Base-by-base conservation (phyloP, 2,797 vertebrate genomes). In the Molossus molossus region DNA sequence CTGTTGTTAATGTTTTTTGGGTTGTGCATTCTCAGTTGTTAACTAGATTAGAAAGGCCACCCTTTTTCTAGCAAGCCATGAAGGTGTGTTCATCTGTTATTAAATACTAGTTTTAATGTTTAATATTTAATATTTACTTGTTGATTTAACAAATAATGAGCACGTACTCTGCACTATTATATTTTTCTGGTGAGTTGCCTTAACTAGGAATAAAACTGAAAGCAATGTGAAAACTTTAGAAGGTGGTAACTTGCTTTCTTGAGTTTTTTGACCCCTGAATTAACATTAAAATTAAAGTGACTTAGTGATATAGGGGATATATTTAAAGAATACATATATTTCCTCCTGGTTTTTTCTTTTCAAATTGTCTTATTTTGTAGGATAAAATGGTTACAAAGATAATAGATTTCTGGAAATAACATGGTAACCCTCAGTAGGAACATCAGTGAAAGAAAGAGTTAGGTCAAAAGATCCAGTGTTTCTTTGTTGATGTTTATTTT, bases 241-340 rank as follows among this genome's bases (percentile, higher is more conserved):
- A 55, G n/a, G 27, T 77, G 27, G 20, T 33, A 53, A 85, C 12
- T 85, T 72, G 33, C 20, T 70, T 70, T 62, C 45, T 33, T 55
- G 27, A 33, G 27, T 69, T 55, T 64, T 72, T 90, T 33, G 48
- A 70, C 27, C 80, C 15, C 27, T 64, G 11, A 90, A 37, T 75
- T 82, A 69, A 79, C 29, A 60, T 72, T 94, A 48, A 94, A 60
- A 62, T 90, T 94, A 58, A 64, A 76, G 50, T 58, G 48, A 57
- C 23, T 80, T 50, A 85, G 45, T 70, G 72, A 62, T 53, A 25
- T 90, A 77, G 80, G 90, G 80, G 53, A 60, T 94, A 29, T 69
- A 5, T 65, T 20, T 65, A 76, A 89, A 83, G 77, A 89, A 75
- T 67, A 69, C 21, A 23, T 69, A 15, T 18, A 76, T 82, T 88